These are phyloP conservation scores for Psilopsiagon aurifrons DNA, from an alignment of 2,113 vertebrate genomes.

Conservation along the genomic window DNA sequence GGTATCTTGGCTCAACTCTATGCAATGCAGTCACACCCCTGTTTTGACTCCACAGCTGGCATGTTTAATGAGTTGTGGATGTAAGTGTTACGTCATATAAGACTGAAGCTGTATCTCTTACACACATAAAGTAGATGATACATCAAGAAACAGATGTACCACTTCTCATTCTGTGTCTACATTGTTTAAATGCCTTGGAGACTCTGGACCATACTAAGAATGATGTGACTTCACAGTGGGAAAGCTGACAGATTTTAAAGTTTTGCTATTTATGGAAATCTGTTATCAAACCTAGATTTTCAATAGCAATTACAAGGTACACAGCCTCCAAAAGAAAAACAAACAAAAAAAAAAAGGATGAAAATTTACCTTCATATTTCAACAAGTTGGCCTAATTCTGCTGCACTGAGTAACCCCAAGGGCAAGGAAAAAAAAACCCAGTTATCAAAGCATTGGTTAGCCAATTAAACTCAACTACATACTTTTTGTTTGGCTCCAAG, in stretches of 20 bases:
- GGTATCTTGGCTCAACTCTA: background rate
- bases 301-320: background rate
- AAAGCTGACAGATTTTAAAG: background rate
- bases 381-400: background rate
- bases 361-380: background rate
- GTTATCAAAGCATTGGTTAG: background rate
- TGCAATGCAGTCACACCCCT: background rate
- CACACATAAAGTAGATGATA: background rate
- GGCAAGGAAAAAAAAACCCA: background rate
- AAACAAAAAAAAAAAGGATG: background rate
- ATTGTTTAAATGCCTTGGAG: background rate
- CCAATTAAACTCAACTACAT: conserved; percentile 28
- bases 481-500: conserved; percentile 11
- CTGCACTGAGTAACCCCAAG: background rate
- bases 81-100: background rate
- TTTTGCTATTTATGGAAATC: background rate
- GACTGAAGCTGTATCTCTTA: background rate
- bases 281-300: background rate
- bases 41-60: background rate
- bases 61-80: background rate
- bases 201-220: background rate
- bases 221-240: background rate
- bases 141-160: rapidly evolving
- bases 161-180: background rate
- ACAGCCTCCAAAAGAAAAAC: background rate